Conservation (phyloP, 2,888 invertebrate species). For the Odiellus spinosus region DNA sequence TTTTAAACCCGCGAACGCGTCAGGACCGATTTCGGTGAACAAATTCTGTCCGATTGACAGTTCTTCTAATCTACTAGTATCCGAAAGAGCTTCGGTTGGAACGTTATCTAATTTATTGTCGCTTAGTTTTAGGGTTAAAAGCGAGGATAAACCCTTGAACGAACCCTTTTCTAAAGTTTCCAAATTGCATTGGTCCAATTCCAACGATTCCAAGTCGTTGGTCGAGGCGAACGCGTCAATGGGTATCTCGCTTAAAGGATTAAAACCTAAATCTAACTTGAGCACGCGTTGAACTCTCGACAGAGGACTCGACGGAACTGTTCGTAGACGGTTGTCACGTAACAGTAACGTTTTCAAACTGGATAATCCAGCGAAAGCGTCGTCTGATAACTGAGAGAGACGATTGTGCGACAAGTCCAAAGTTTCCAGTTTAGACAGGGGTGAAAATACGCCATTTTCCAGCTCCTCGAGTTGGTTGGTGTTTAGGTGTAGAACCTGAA, state of each 20-base stretch:
- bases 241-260: neutral
- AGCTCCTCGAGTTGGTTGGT: constrained; percentile 9
- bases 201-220: constrained; percentile 50
- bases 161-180: constrained; percentile 52
- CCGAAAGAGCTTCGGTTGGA: constrained; percentile 56
- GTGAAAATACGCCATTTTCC: constrained; percentile 14
- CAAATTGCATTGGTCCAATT: constrained; percentile 61
- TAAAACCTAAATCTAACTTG: constrained; percentile 6
- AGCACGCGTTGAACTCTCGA: constrained; percentile 4
- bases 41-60: constrained; percentile 63
- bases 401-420: constrained; percentile 64
- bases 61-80: constrained; percentile 54
- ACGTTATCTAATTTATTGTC: constrained; percentile 64
- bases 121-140: constrained; percentile 55
- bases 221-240: neutral
- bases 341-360: constrained; percentile 46
- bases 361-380: constrained; percentile 49
- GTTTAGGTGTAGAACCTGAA: constrained; percentile 37
- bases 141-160: constrained; percentile 52
- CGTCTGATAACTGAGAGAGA: constrained; percentile 31
- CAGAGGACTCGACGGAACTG: constrained; percentile 4
- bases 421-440: constrained; percentile 44
- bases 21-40: constrained; percentile 51
- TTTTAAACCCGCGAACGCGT: constrained; percentile 55
- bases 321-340: constrained; percentile 16